Base-by-base conservation (phyloP, 2,797 vertebrate genomes). In the Spinus olivaceus region DNA sequence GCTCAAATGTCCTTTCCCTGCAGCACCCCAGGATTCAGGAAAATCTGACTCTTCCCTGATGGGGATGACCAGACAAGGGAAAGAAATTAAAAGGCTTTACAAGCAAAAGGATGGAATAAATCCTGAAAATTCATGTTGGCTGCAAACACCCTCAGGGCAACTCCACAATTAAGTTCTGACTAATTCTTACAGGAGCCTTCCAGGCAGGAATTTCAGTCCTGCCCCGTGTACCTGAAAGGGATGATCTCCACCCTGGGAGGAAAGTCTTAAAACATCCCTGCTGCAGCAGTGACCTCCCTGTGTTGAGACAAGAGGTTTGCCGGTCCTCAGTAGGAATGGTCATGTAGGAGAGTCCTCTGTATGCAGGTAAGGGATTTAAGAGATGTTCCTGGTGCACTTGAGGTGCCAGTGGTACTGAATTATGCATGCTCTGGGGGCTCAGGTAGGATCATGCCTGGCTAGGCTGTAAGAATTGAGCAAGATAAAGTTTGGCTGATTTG, bases 201-300 rank as follows among this genome's bases (percentile, higher is more conserved):
- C 47, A 33, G n/a, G 11, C 3, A 1, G 22, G 56, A 87, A 77
- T 74, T 89, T 90, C n/a, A 33, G 14, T 33, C 28, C 60, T 87
- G 32, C 35, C 37, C 37, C 24, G 9, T 61, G 8, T 21, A 16
- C n/a, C 42, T 17, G 8, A 73, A 42, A 39, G 23, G 33, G 25
- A 17, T 19, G 30, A 54, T 57, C 33, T 84, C 5, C 7, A 13
- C 5, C 20, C 42, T 42, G 12, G 25, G 37, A 49, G 32, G 11
- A 37, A 56, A 11, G 3, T 46, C 23, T 33, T 42, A 66, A 32
- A 37, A 11, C 3, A 4, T 41, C 25, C 9, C 9, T 66, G 44
- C 19, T 1, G 1, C n/a, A 91, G 47, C 14, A n/a, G 14, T n/a
- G 66, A 35, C 24, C 0, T 0, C 12, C 9, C 25, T 50, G 17